Evolutionary conservation across 1,140 invertebrate genomes (phyloP).

Genomic region (Drosophila nigrodunni): DNA sequence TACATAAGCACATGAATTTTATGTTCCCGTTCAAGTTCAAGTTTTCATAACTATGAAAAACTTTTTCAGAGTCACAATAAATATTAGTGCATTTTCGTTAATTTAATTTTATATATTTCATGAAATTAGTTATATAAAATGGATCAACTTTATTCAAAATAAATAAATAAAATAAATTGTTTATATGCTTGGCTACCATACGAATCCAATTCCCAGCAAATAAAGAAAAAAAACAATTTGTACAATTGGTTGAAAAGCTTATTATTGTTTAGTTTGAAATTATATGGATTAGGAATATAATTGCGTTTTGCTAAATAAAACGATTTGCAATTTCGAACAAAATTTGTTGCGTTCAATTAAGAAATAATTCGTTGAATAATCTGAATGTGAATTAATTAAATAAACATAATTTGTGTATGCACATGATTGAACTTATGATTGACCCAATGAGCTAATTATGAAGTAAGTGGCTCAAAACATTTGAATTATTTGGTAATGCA

Average conservation of each 20-base stretch:
- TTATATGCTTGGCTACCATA: too few relatives aligned
- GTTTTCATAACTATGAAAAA: too few relatives aligned
- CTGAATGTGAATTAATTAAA: conserved; percentile 66
- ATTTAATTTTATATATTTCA: too few relatives aligned
- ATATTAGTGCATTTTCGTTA: too few relatives aligned
- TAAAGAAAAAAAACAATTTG: background rate
- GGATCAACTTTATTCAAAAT: too few relatives aligned
- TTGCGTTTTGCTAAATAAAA: conserved; percentile 1
- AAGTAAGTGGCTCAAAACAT: conserved; percentile 20
- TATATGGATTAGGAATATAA: background rate
- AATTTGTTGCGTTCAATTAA: conserved; percentile 22
- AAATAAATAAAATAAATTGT: too few relatives aligned
- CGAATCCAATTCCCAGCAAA: too few relatives aligned
- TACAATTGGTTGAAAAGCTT: background rate
- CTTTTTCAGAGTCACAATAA: too few relatives aligned
- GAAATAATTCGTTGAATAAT: conserved; percentile 22
- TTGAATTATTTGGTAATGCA: conserved; percentile 24
- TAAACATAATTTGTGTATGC: conserved; percentile 64
- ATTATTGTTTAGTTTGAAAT: background rate
- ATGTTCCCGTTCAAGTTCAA: background rate
- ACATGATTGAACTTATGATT: conserved; percentile 57
- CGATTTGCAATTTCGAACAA: conserved; percentile 1
- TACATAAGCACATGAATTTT: background rate
- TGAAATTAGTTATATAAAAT: too few relatives aligned
- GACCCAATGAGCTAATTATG: conserved; percentile 36